These are phyloP conservation scores for Dryobota labecula DNA, from an alignment of 2,888 invertebrate species.

Conservation along the genomic window DNA sequence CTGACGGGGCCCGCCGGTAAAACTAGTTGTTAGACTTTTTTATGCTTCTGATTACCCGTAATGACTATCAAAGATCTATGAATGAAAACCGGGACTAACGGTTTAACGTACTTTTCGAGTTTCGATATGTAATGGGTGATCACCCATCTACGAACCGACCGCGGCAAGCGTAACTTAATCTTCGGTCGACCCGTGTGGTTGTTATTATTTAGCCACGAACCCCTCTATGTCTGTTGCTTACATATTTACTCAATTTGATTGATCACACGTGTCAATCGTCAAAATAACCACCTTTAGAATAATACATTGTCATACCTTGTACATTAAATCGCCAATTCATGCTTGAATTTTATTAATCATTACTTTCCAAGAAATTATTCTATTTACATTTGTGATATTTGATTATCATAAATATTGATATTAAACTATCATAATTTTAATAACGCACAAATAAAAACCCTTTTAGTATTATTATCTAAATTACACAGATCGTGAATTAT, in stretches of 20 bases:
- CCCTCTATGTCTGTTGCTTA: not conserved
- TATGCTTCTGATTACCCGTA: no score
- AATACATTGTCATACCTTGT: not conserved
- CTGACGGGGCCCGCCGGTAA: no score
- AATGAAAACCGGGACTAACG: no score
- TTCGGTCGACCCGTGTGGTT: no score
- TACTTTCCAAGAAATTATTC: constrained; percentile 1
- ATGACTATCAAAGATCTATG: no score
- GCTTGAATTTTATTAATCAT: not conserved
- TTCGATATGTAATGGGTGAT: no score
- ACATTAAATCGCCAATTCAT: not conserved
- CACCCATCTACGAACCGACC: no score
- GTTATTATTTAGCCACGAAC: no score
- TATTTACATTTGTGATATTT: constrained; percentile 17
- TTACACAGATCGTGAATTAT: constrained; percentile 4
- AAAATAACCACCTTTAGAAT: not conserved
- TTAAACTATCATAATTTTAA: not conserved
- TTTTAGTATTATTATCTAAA: not conserved
- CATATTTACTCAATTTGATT: not conserved
- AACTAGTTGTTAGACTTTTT: no score
- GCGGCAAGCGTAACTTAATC: no score
- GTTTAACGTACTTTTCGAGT: no score
- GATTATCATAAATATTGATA: constrained; percentile 11
- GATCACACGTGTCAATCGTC: not conserved
- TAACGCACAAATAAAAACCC: not conserved